Evolutionary conservation across 2,797 vertebrate genomes (phyloP).

Genomic region (Botia kubotai): DNA sequence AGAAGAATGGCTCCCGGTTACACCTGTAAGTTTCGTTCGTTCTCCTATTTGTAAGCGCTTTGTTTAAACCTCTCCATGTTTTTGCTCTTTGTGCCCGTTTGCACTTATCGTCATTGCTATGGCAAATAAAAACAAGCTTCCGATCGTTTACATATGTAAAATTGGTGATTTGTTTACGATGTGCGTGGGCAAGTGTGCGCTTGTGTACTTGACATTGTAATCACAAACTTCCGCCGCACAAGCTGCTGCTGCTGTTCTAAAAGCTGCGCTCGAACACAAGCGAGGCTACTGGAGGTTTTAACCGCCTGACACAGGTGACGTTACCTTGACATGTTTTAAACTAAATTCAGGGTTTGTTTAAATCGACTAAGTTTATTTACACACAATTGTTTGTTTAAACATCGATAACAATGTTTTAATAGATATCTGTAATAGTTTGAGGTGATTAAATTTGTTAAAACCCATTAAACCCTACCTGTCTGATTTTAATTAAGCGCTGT

Average conservation of each 20-base stretch:
- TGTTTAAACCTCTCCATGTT: neutral
- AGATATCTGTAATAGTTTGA: neutral
- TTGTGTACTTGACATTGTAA: neutral
- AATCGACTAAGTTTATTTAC: no score
- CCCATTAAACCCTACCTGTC: no score
- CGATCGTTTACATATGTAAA: conserved; percentile 12
- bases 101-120: neutral
- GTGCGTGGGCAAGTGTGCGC: no score
- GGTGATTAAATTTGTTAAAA: no score
- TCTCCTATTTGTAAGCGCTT: neutral
- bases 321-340: neutral
- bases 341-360: neutral
- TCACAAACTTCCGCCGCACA: neutral
- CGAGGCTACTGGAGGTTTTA: neutral
- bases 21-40: conserved; percentile 63
- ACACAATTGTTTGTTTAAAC: neutral
- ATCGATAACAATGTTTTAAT: neutral
- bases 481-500: no score
- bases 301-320: neutral
- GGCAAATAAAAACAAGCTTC: neutral
- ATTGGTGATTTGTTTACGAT: neutral
- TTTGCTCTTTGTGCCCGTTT: neutral
- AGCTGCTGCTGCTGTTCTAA: neutral
- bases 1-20: conserved; percentile 54
- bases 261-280: neutral